phyloP scores from a whole-genome alignment of 2,797 vertebrate species.

The Myotis daubentonii region DNA sequence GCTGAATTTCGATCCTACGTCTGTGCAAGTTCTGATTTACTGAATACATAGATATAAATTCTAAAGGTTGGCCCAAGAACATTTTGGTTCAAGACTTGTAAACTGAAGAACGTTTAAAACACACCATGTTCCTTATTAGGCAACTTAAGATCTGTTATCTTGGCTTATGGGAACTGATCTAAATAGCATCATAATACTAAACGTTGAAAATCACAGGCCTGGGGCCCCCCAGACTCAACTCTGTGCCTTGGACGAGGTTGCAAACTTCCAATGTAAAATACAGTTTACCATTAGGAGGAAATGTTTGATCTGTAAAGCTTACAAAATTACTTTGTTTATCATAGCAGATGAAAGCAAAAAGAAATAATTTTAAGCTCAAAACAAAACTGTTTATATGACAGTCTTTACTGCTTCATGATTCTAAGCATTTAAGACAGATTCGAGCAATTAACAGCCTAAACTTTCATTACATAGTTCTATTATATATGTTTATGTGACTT shows the following conservation, averaged over 20 bases:
- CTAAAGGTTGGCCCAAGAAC: slow-evolving; percentile 62
- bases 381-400: slow-evolving; percentile 85
- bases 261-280: slow-evolving; percentile 76
- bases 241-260: slow-evolving; percentile 67
- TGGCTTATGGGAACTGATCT: slow-evolving; percentile 72
- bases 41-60: slow-evolving; percentile 30
- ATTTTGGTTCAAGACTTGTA: slow-evolving; percentile 67
- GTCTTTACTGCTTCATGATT: slow-evolving; percentile 83
- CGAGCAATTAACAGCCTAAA: slow-evolving; percentile 82
- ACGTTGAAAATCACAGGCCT: slow-evolving; percentile 76
- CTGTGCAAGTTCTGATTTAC: not conserved
- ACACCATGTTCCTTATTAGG: slow-evolving; percentile 71
- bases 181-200: slow-evolving; percentile 77
- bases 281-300: slow-evolving; percentile 84
- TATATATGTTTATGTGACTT: slow-evolving; percentile 78
- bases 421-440: slow-evolving; percentile 83
- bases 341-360: slow-evolving; percentile 78
- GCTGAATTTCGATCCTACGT: slow-evolving; percentile 9
- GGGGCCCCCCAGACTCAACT: slow-evolving; percentile 72
- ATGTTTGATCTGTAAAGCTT: slow-evolving; percentile 85
- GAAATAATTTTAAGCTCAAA: slow-evolving; percentile 83
- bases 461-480: slow-evolving; percentile 82
- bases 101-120: slow-evolving; percentile 72
- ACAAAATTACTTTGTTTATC: slow-evolving; percentile 86
- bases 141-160: slow-evolving; percentile 78